phyloP scores from a whole-genome alignment of 2,888 invertebrate genomes.

The Heliconius charithonia region DNA sequence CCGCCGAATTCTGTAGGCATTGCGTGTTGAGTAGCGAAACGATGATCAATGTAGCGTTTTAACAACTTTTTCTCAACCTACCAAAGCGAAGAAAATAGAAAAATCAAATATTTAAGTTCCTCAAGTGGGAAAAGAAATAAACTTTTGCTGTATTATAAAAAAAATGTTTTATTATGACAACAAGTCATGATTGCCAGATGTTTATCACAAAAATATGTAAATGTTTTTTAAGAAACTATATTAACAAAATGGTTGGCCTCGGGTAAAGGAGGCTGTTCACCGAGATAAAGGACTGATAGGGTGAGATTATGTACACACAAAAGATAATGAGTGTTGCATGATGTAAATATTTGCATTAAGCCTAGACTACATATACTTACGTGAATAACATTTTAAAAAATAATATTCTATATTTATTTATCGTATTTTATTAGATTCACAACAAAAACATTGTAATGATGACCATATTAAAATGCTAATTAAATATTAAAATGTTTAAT shows the following conservation, averaged over 20 bases:
- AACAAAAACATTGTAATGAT: not conserved
- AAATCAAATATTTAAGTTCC: no score
- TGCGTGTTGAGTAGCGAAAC: no score
- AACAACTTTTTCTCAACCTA: no score
- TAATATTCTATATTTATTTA: not conserved
- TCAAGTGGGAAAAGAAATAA: not conserved
- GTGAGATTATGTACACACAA: constrained; percentile 67
- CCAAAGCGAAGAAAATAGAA: no score
- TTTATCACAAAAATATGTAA: constrained; percentile 1
- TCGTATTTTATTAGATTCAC: no score
- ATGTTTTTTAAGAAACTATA: constrained; percentile 9
- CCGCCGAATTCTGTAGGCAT: no score
- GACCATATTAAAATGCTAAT: no score
- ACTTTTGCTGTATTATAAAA: constrained; percentile 5
- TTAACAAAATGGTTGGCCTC: constrained; percentile 51
- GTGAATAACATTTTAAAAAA: no score
- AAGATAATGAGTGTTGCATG: constrained; percentile 68
- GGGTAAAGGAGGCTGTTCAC: constrained; percentile 59
- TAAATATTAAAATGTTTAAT: no score
- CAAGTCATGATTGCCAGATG: not conserved
- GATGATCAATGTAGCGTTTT: no score
- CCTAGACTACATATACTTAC: not conserved
- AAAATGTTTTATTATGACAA: not conserved
- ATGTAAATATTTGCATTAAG: constrained; percentile 66
- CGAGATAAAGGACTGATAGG: constrained; percentile 68